Base-by-base conservation (phyloP, 2,797 vertebrate genomes). In the Urophycis tenuis region DNA sequence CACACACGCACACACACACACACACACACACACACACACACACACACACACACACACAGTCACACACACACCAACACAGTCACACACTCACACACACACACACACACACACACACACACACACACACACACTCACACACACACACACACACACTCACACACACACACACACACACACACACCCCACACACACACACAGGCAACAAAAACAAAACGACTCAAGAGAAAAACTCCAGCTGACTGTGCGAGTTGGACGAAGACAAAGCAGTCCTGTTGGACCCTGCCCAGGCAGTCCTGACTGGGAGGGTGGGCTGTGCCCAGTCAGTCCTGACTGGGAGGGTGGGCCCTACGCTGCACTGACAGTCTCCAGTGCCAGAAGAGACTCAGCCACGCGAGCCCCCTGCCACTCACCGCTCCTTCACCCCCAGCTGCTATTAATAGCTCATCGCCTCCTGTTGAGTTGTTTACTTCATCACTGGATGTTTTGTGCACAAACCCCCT, bases 31-130 rank as follows among this genome's bases (percentile, higher is more conserved):
- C n/a, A n/a, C n/a, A n/a, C n/a, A n/a, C n/a, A n/a, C n/a, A n/a
- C n/a, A 76, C 77, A 88, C 81, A 83, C 35, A 84, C 41, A 78
- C 73, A 49, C 76, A 71, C 77, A 78, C 77, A 75, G 39, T 78
- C 60, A 74, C 69, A 77, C 36, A 71, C 67, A 71, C 67, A 71
- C 80, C 72, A 39, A 79, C 60, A 74, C 36, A 72, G 30, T 49
- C 67, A 49, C 67, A 71, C 78, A 74, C 35, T 32, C 60, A 39
- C 34, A 69, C 14, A 69, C 64, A 75, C 64, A 75, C 34, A 31
- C 75, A 75, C 64, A 70, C 74, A 60, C 73, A 60, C 73, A 49
- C 36, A 74, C 39, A 74, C 25, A 39, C 36, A 12, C 36, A 39
- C 11, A 39, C 41, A 49, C 41, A 49, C 41, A 49, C 41, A 49